These are phyloP conservation scores for Clivina fossor DNA, from an alignment of 2,888 invertebrate genomes.

Conservation along the genomic window DNA sequence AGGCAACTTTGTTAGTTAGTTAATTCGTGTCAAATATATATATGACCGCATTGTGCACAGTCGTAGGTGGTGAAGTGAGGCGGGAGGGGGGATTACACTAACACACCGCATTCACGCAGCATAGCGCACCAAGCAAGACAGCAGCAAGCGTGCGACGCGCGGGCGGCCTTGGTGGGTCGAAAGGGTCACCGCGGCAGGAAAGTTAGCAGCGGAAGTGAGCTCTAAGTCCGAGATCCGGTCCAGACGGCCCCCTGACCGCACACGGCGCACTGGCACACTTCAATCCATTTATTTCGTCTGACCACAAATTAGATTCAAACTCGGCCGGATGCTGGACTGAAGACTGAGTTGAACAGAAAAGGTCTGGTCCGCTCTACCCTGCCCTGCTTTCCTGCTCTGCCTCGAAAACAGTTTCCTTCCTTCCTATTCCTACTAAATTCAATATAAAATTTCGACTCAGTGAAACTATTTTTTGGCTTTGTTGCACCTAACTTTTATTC, in stretches of 20 bases:
- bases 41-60: too few species aligned
- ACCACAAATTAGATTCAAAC: slow-evolving; percentile 32
- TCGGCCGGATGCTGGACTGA: slow-evolving; percentile 25
- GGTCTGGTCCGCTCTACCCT: not conserved
- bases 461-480: slow-evolving; percentile 13
- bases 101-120: too few species aligned
- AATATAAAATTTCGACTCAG: slow-evolving; percentile 19
- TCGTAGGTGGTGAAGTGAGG: too few species aligned
- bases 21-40: too few species aligned
- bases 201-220: slow-evolving; percentile 6
- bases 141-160: too few species aligned
- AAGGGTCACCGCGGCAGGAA: not conserved
- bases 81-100: too few species aligned
- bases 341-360: too few species aligned
- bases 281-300: slow-evolving; percentile 27
- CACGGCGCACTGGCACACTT: slow-evolving; percentile 4
- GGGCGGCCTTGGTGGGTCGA: not conserved
- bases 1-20: too few species aligned
- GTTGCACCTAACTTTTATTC: not conserved
- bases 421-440: slow-evolving; percentile 17
- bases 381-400: too few species aligned
- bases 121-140: too few species aligned
- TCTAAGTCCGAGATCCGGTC: slow-evolving; percentile 17
- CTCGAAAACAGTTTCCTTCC: slow-evolving; percentile 9
- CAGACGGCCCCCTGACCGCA: not conserved